Percentiles rank a stretch among this genome's conserved stretches.
phyloP scores from a whole-genome alignment of 2,888 invertebrate species.

The Celastrina argiolus region DNA sequence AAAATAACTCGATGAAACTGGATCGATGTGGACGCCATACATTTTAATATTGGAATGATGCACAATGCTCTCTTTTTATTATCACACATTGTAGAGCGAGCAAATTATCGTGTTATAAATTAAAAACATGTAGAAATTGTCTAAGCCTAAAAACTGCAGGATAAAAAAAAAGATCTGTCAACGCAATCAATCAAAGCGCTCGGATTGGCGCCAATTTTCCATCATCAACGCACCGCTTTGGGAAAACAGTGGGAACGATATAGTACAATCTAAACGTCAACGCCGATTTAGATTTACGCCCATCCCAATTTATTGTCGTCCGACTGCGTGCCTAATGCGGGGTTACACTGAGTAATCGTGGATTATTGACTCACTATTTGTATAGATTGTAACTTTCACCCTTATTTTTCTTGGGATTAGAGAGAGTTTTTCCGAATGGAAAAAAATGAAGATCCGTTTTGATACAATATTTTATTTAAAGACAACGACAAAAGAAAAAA shows the following conservation, averaged over 20 bases:
- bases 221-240: constrained; percentile 35
- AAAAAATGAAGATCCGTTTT: background rate
- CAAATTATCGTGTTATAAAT: background rate
- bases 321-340: constrained; percentile 29
- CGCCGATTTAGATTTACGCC: constrained; percentile 68
- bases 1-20: too few relatives aligned
- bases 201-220: constrained; percentile 33
- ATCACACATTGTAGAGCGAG: too few relatives aligned
- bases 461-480: too few relatives aligned
- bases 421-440: background rate
- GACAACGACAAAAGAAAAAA: too few relatives aligned
- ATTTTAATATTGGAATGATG: too few relatives aligned
- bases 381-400: constrained; percentile 22
- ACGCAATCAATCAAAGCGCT: constrained; percentile 7
- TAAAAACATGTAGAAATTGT: background rate
- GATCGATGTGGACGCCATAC: too few relatives aligned
- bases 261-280: constrained; percentile 51
- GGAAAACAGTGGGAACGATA: constrained; percentile 47
- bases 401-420: background rate
- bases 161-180: background rate
- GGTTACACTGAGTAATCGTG: constrained; percentile 28
- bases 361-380: constrained; percentile 33
- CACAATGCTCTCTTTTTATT: too few relatives aligned
- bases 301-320: constrained; percentile 51
- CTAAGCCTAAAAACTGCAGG: background rate